phyloP scores from a whole-genome alignment of 2,797 vertebrate species.

The Hoplostethus atlanticus region DNA sequence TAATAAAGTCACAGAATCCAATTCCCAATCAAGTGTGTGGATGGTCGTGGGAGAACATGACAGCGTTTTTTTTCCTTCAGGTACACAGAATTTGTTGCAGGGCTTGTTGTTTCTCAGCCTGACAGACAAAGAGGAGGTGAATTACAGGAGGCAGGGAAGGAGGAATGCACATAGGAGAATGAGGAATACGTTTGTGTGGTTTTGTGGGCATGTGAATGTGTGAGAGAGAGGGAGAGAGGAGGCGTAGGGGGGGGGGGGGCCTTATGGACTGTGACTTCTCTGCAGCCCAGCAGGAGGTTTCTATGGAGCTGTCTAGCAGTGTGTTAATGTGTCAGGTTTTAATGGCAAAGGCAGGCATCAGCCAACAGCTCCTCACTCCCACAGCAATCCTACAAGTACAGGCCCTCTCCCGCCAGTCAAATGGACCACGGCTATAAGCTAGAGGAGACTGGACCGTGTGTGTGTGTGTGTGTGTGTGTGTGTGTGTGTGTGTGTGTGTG shows the following conservation, averaged over 20 bases:
- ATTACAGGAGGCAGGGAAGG: not conserved
- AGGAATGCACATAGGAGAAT: constrained; percentile 24
- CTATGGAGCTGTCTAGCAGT: constrained; percentile 47
- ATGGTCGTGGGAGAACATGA: constrained; percentile 9
- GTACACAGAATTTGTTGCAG: constrained; percentile 17
- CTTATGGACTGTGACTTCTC: constrained; percentile 57
- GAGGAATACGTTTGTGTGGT: not conserved
- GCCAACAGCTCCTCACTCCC: constrained; percentile 40
- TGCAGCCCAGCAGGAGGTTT: constrained; percentile 50
- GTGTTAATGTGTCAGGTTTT: constrained; percentile 68
- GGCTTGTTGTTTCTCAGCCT: not conserved
- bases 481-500: not conserved
- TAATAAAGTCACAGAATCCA: constrained; percentile 47
- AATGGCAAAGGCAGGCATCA: constrained; percentile 57
- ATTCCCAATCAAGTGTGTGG: constrained; percentile 30
- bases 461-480: not conserved
- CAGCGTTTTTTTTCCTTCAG: constrained; percentile 7
- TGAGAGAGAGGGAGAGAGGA: constrained; percentile 16
- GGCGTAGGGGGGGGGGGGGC: not conserved
- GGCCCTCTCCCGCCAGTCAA: constrained; percentile 52
- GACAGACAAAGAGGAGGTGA: constrained; percentile 22
- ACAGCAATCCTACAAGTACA: constrained; percentile 41
- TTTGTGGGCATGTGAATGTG: not conserved
- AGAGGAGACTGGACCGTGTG: constrained; percentile 3
- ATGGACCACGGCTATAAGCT: constrained; percentile 38